These are phyloP conservation scores for Aphidius gifuensis DNA, from an alignment of 1,140 invertebrate species.

Conservation along the genomic window DNA sequence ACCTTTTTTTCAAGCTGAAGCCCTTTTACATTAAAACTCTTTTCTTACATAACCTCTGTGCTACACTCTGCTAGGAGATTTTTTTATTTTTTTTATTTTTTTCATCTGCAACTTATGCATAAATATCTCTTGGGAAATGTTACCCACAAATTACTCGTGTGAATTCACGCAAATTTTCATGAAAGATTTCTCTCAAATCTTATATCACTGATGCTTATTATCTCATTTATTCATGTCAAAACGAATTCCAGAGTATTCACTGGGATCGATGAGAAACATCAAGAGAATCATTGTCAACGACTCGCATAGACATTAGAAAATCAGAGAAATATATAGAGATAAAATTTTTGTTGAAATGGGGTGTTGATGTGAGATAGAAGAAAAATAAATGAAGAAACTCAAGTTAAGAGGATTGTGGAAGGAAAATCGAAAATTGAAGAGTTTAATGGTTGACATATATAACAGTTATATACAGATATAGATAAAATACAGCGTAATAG, in stretches of 20 bases:
- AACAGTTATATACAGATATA: too few relatives aligned
- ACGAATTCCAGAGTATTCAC: too few relatives aligned
- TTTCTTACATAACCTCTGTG: constrained; percentile 17
- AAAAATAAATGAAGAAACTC: too few relatives aligned
- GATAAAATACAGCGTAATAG: neutral
- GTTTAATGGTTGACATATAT: constrained; percentile 15
- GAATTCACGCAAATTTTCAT: constrained; percentile 20
- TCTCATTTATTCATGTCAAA: neutral
- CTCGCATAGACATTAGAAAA: too few relatives aligned
- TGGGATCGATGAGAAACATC: too few relatives aligned
- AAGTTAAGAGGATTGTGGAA: too few relatives aligned
- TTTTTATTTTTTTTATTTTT: neutral
- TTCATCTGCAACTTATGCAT: constrained; percentile 12
- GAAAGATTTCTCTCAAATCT: neutral
- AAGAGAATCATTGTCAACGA: too few relatives aligned
- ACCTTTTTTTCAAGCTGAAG: too few relatives aligned
- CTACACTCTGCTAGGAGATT: neutral
- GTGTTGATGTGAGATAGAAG: too few relatives aligned
- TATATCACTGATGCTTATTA: neutral
- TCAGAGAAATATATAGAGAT: too few relatives aligned
- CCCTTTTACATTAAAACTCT: too few relatives aligned
- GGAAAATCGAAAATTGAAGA: neutral
- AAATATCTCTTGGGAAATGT: constrained; percentile 27
- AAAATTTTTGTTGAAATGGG: too few relatives aligned
- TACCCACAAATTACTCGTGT: constrained; percentile 29